Percentiles rank a stretch among this genome's conserved stretches.
Evolutionary conservation across 2,113 vertebrate species (phyloP).

Genomic region (Triplophysa dalaica): DNA sequence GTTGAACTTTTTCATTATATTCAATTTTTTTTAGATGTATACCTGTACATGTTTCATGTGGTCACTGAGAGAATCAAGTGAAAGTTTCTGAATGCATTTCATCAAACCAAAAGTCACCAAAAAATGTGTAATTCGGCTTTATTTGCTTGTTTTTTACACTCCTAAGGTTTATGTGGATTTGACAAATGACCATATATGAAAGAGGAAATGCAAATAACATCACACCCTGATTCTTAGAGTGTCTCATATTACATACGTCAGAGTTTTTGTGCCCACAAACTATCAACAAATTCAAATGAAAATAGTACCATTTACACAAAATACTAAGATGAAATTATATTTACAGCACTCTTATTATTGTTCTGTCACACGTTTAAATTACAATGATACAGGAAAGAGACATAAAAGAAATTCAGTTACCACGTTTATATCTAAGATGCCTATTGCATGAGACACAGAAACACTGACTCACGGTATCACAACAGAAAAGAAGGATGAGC

Average conservation of each 20-base stretch:
- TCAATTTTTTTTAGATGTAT: no score
- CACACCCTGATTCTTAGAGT: background rate
- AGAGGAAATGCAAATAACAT: background rate
- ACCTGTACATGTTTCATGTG: no score
- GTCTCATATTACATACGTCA: no score
- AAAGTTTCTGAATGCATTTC: no score
- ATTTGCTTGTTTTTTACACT: no score
- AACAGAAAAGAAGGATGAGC: background rate
- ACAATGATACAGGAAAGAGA: background rate
- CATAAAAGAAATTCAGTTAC: background rate
- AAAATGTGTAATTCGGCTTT: no score
- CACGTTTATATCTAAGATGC: background rate
- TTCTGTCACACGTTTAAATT: background rate
- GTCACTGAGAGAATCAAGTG: no score
- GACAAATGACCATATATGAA: constrained; percentile 17
- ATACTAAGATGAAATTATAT: background rate
- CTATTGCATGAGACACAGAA: background rate
- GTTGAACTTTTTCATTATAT: no score
- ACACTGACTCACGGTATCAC: background rate
- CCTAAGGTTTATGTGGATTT: no score
- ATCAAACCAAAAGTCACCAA: no score
- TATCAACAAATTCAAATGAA: background rate
- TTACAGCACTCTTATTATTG: no score
- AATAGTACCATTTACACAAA: background rate
- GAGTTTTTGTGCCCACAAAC: no score